Conservation (phyloP, 2,888 invertebrate species). For the Xylota sylvarum region DNA sequence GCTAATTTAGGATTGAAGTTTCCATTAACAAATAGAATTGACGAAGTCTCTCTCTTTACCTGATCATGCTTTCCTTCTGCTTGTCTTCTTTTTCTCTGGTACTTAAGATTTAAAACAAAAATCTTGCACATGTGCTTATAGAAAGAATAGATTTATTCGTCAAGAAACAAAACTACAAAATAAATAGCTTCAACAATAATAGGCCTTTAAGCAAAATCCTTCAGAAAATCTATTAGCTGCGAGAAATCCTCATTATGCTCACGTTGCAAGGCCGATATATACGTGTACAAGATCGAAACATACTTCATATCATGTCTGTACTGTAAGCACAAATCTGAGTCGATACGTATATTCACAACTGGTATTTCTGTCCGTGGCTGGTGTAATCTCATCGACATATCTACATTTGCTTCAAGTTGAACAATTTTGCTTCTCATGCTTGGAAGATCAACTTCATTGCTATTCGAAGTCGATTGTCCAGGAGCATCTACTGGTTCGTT, state of each 20-base stretch:
- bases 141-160: background rate
- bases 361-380: slow-evolving; percentile 80
- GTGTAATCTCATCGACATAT: slow-evolving; percentile 78
- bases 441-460: slow-evolving; percentile 74
- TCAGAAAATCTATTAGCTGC: slow-evolving; percentile 77
- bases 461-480: slow-evolving; percentile 46
- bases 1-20: no score
- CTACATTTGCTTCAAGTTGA: slow-evolving; percentile 75
- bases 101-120: no score
- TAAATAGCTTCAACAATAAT: slow-evolving; percentile 17
- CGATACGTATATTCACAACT: slow-evolving; percentile 79
- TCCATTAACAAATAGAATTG: no score
- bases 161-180: slow-evolving; percentile 9
- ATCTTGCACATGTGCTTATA: background rate
- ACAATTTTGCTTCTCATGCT: slow-evolving; percentile 78
- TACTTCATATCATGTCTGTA: slow-evolving; percentile 80
- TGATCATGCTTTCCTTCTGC: no score
- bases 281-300: slow-evolving; percentile 77
- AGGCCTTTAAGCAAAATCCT: slow-evolving; percentile 38
- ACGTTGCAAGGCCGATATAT: slow-evolving; percentile 76
- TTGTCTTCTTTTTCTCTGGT: no score
- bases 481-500: background rate
- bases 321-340: slow-evolving; percentile 76
- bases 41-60: no score
- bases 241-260: slow-evolving; percentile 77